A percentile compares a stretch with the other conserved stretches of the same genome.
phyloP scores from a whole-genome alignment of 2,888 invertebrate genomes.

The Sclerodermus sp. region DNA sequence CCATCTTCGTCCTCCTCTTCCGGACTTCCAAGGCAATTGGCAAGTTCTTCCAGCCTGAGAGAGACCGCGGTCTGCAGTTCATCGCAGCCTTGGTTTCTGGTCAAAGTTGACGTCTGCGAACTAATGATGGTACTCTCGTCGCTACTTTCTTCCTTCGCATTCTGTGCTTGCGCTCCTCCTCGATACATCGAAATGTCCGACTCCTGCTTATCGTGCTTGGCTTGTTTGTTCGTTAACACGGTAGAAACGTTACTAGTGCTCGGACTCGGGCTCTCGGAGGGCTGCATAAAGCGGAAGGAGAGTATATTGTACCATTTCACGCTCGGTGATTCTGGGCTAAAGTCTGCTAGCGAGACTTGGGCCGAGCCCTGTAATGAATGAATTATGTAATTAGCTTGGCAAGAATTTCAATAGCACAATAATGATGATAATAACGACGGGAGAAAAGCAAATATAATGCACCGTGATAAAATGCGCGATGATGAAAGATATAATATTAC shows the following conservation, averaged over 20 bases:
- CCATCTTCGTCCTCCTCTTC: constrained; percentile 57
- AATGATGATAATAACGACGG: no score
- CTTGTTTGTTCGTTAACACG: constrained; percentile 28
- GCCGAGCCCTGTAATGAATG: constrained; percentile 76
- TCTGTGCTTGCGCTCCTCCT: constrained; percentile 52
- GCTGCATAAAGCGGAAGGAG: constrained; percentile 76
- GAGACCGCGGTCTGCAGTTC: constrained; percentile 61
- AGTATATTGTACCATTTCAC: constrained; percentile 95
- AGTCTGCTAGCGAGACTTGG: constrained; percentile 94
- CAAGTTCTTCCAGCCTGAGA: constrained; percentile 61
- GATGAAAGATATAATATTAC: constrained; percentile 37
- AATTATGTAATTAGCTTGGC: no score
- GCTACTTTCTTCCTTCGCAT: constrained; percentile 81
- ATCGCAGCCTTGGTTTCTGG: constrained; percentile 74
- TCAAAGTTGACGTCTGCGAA: constrained; percentile 93
- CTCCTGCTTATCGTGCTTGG: constrained; percentile 59
- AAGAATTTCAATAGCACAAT: no score
- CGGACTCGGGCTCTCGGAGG: constrained; percentile 53
- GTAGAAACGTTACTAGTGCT: constrained; percentile 29
- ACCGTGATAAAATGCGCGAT: no score
- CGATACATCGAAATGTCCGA: constrained; percentile 59
- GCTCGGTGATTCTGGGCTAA: constrained; percentile 79
- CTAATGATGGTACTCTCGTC: constrained; percentile 97
- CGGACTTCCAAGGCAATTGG: constrained; percentile 57
- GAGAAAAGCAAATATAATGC: no score